Evolutionary conservation across 2,797 vertebrate genomes (phyloP).

Genomic region (Sebastes cheni): DNA sequence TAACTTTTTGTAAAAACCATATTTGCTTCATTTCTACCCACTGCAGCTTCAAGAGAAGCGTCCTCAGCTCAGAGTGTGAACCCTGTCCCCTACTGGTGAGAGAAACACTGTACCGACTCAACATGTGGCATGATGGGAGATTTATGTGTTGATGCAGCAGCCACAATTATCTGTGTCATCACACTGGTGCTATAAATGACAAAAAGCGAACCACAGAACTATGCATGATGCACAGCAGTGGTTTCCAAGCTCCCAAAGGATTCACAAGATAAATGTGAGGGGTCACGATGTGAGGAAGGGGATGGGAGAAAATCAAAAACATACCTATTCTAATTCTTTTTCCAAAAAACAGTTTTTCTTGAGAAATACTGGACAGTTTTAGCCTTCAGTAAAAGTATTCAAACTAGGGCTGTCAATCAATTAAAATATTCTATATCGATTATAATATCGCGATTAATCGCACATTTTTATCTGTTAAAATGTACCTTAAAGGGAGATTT

Average conservation of each 20-base stretch:
- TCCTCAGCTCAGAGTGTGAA: background rate
- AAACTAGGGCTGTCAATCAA: no score
- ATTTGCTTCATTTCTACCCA: fast-evolving
- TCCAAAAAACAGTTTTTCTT: background rate
- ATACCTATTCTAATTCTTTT: background rate
- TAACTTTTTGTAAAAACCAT: no score
- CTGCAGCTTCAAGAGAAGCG: background rate
- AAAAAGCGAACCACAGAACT: background rate
- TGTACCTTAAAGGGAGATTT: no score
- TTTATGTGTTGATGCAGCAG: background rate
- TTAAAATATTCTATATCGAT: no score
- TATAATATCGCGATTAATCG: no score
- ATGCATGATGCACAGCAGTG: background rate
- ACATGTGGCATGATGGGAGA: background rate
- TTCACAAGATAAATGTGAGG: background rate
- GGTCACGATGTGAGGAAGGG: background rate
- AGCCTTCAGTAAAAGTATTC: background rate
- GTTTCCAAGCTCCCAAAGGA: background rate
- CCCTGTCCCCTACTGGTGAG: constrained; percentile 64
- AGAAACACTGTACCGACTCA: background rate
- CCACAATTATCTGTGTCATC: constrained; percentile 23
- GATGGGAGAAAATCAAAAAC: background rate
- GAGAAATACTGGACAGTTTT: background rate
- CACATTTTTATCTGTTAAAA: no score
- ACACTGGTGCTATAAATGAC: background rate